Evolutionary conservation across 2,888 invertebrate genomes (phyloP).

Genomic region (Platycnemis pennipes): DNA sequence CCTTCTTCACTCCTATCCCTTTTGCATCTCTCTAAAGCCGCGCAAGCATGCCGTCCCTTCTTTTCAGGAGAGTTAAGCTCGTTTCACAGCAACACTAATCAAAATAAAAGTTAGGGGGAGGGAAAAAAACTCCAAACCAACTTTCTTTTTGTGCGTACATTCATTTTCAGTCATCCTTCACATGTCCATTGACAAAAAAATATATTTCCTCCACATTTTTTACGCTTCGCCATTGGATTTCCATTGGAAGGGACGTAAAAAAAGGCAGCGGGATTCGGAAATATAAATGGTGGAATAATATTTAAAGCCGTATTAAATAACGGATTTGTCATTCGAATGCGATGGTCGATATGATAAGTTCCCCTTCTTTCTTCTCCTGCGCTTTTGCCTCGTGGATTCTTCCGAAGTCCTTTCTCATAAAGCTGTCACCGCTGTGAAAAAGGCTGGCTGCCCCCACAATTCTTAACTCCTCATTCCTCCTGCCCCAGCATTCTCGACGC

Average conservation of each 20-base stretch:
- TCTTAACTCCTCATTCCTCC: not conserved
- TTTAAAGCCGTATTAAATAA: constrained; percentile 58
- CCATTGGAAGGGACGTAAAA: not conserved
- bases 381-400: not conserved
- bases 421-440: constrained; percentile 58
- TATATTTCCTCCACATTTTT: not conserved
- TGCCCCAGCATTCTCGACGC: not conserved
- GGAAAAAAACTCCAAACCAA: constrained; percentile 31
- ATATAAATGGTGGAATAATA: constrained; percentile 3
- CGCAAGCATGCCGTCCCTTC: constrained; percentile 25
- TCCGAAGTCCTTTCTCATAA: constrained; percentile 59
- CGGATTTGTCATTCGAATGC: constrained; percentile 62
- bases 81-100: constrained; percentile 58
- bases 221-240: constrained; percentile 30
- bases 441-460: not conserved
- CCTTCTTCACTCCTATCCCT: not conserved
- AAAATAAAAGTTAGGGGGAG: constrained; percentile 21
- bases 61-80: constrained; percentile 42
- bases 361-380: not conserved
- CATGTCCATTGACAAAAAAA: constrained; percentile 52
- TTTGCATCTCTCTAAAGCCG: constrained; percentile 11
- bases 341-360: constrained; percentile 67
- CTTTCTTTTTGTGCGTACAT: not conserved
- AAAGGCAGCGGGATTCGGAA: not conserved
- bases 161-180: constrained; percentile 48